A percentile compares a stretch with the other conserved stretches of the same genome.
These are phyloP conservation scores for Eristalinus aeneus DNA, from an alignment of 2,888 invertebrate genomes.

Conservation along the genomic window DNA sequence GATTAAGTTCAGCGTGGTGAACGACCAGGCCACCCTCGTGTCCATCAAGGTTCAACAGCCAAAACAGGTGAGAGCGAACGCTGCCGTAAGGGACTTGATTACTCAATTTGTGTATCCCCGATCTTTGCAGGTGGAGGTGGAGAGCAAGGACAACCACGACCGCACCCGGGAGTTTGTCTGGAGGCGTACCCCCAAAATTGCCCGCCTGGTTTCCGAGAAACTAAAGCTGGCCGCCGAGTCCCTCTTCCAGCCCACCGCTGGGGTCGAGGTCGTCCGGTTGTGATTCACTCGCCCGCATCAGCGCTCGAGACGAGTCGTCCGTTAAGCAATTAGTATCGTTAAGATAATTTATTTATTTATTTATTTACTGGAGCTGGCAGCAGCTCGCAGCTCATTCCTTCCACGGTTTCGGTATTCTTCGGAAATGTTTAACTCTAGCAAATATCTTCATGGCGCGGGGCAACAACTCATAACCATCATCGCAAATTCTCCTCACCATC, in stretches of 20 bases:
- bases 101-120: conserved; percentile 61
- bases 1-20: conserved; percentile 88
- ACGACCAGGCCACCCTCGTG: conserved; percentile 91
- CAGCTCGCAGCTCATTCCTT: conserved; percentile 8
- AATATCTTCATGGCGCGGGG: conserved; percentile 5
- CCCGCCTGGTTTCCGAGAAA: conserved; percentile 91
- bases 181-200: conserved; percentile 91
- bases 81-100: conserved; percentile 29
- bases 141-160: conserved; percentile 90
- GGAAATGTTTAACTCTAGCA: conserved; percentile 8
- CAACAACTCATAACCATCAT: background rate
- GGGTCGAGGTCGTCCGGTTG: conserved; percentile 78
- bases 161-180: conserved; percentile 91
- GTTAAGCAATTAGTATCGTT: conserved; percentile 45
- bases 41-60: conserved; percentile 93
- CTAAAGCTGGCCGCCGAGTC: conserved; percentile 82
- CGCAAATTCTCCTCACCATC: background rate
- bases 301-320: background rate
- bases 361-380: conserved; percentile 32
- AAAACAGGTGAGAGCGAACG: conserved; percentile 85
- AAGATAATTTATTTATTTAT: conserved; percentile 64
- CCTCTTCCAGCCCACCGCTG: conserved; percentile 77
- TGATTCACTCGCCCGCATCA: conserved; percentile 60
- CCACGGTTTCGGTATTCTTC: conserved; percentile 24
- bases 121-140: conserved; percentile 87